phyloP scores from a whole-genome alignment of 2,888 invertebrate species.

The Eupeodes latifasciatus region DNA sequence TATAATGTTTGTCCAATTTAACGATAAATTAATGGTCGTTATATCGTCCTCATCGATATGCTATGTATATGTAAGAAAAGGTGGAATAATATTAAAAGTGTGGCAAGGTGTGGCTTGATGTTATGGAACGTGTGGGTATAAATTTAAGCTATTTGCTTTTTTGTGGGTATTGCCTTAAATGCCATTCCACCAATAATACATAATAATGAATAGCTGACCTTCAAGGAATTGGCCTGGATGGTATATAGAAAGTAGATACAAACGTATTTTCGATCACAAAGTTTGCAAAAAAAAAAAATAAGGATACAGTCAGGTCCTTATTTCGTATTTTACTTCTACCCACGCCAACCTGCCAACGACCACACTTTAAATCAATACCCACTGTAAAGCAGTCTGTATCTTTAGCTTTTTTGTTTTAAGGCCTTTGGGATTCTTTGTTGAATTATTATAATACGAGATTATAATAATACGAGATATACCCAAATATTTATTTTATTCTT shows the following conservation, averaged over 20 bases:
- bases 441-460: background rate
- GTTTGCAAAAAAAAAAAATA: slow-evolving; percentile 7
- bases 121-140: slow-evolving; percentile 41
- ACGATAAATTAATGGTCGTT: slow-evolving; percentile 63
- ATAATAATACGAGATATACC: background rate
- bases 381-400: slow-evolving; percentile 22
- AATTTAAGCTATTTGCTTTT: slow-evolving; percentile 8
- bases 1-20: slow-evolving; percentile 50
- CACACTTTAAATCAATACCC: slow-evolving; percentile 1
- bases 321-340: slow-evolving; percentile 24
- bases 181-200: slow-evolving; percentile 57
- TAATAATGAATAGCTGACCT: slow-evolving; percentile 60
- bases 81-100: slow-evolving; percentile 13
- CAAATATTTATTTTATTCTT: slow-evolving; percentile 7
- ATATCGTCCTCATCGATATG: slow-evolving; percentile 47
- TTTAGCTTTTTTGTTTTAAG: slow-evolving; percentile 16
- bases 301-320: slow-evolving; percentile 7
- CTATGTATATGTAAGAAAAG: too few species aligned
- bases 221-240: slow-evolving; percentile 46
- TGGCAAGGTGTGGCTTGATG: slow-evolving; percentile 57
- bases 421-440: slow-evolving; percentile 40
- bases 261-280: slow-evolving; percentile 40
- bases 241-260: background rate
- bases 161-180: slow-evolving; percentile 33
- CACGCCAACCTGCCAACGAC: background rate